phyloP scores from a whole-genome alignment of 2,797 vertebrate genomes.

The Bradypodion pumilum region DNA sequence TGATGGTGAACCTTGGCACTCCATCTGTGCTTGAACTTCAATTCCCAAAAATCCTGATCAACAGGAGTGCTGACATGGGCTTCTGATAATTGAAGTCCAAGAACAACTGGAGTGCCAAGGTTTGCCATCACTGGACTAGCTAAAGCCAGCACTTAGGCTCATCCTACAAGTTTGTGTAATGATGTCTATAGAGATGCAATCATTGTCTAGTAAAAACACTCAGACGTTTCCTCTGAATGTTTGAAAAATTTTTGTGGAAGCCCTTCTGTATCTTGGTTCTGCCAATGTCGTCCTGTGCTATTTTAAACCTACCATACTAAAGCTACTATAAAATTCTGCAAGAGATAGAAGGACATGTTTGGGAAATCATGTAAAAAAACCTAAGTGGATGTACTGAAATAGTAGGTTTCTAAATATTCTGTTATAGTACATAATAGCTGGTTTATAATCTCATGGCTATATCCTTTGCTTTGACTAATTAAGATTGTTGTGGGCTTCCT shows the following conservation, averaged over 20 bases:
- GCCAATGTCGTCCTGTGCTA: background rate
- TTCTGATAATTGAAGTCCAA: no score
- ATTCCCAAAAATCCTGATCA: no score
- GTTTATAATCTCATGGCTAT: background rate
- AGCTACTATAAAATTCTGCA: background rate
- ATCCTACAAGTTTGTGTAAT: no score
- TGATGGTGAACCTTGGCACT: no score
- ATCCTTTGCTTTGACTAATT: background rate
- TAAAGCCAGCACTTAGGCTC: background rate
- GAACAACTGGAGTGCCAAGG: no score
- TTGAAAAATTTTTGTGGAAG: background rate
- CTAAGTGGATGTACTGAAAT: background rate
- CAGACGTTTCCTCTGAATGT: background rate
- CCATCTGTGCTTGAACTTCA: no score
- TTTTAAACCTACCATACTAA: no score
- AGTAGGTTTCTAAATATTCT: background rate
- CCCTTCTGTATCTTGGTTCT: background rate
- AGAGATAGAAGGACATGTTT: background rate
- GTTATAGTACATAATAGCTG: background rate
- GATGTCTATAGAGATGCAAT: background rate
- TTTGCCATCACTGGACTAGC: no score
- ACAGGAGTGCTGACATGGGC: no score
- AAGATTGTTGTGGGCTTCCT: no score
- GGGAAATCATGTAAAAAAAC: background rate
- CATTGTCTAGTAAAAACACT: background rate